phyloP scores from a whole-genome alignment of 2,113 vertebrate species.

The Antigone vipio region DNA sequence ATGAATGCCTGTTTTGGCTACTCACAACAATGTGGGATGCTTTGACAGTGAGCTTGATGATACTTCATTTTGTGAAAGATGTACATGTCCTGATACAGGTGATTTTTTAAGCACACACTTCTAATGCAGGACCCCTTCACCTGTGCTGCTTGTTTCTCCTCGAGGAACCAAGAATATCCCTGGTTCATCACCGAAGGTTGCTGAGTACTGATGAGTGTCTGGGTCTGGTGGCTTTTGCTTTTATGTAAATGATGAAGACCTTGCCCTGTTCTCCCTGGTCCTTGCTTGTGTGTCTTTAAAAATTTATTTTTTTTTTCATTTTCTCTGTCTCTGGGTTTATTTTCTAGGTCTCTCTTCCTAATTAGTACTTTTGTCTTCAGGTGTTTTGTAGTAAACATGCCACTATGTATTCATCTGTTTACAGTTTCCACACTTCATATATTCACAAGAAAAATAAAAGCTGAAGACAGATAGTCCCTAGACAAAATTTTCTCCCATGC shows the following conservation, averaged over 20 bases:
- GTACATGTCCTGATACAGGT: accelerated
- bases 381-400: background rate
- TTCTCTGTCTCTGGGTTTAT: background rate
- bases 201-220: background rate
- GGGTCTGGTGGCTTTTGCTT: background rate
- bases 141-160: background rate
- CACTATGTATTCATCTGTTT: accelerated
- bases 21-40: accelerated
- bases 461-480: background rate
- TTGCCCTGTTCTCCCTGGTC: background rate
- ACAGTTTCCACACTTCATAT: background rate
- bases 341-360: background rate
- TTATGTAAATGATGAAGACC: background rate
- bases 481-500: background rate
- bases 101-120: background rate
- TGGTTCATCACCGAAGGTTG: background rate
- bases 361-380: background rate
- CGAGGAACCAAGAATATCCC: background rate
- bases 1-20: background rate
- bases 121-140: background rate
- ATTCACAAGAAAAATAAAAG: background rate
- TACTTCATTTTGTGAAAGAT: background rate
- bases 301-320: too few species aligned
- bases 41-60: background rate
- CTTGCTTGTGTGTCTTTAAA: background rate